Percentiles rank a stretch among this genome's conserved stretches.
Evolutionary conservation across 2,888 invertebrate genomes (phyloP).

Genomic region (Eupithecia inturbata): DNA sequence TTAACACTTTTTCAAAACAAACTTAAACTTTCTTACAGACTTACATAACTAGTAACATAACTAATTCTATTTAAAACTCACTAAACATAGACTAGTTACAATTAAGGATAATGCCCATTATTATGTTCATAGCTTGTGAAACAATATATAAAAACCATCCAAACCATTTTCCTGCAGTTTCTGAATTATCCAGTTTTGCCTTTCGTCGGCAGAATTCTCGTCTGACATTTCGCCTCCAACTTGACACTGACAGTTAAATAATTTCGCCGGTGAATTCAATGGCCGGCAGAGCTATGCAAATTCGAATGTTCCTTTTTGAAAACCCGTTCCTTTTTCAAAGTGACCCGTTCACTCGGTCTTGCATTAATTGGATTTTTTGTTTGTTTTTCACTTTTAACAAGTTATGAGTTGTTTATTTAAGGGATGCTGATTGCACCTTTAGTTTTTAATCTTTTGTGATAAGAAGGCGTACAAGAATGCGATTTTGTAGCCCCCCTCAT

Average conservation of each 20-base stretch:
- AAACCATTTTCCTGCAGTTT: background rate
- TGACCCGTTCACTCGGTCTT: constrained; percentile 20
- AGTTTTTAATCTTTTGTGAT: constrained; percentile 12
- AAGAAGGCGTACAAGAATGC: constrained; percentile 1
- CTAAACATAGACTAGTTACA: no score
- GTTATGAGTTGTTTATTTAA: constrained; percentile 41
- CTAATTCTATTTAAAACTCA: no score
- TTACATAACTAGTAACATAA: no score
- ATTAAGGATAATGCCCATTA: no score
- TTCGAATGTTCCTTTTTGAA: constrained; percentile 28
- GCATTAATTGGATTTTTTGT: constrained; percentile 27
- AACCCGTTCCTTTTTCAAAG: constrained; percentile 15
- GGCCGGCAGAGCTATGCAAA: constrained; percentile 34
- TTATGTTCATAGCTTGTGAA: no score
- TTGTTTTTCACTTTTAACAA: constrained; percentile 31
- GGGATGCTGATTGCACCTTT: constrained; percentile 14
- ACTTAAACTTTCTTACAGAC: no score
- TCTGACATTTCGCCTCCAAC: background rate
- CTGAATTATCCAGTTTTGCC: background rate
- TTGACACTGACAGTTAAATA: constrained; percentile 52
- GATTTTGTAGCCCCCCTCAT: background rate
- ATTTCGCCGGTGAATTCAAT: constrained; percentile 37
- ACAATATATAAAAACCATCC: background rate
- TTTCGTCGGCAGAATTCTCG: background rate
- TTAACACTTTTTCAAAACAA: no score